Base-by-base conservation (phyloP, 2,797 vertebrate species). In the Silurus lanzhouensis region DNA sequence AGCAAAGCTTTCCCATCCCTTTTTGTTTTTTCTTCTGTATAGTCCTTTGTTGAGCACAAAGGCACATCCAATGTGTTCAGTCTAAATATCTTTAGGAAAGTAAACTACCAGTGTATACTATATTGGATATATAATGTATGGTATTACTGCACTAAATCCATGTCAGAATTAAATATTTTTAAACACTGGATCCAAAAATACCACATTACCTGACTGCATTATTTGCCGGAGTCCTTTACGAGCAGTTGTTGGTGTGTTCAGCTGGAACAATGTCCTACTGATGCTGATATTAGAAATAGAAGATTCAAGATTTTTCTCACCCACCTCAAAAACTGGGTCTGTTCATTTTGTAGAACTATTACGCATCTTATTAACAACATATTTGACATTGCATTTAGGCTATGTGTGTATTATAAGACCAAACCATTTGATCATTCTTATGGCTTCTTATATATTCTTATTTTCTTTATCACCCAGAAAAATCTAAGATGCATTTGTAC, bases 31-130 rank as follows among this genome's bases (percentile, higher is more conserved):
- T 5, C 27, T n/a, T 67, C 19, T 58, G 8, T 44, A 68, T 52
- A 61, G 58, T 68, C 12, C 1, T 68, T 84, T 68, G 15, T 44
- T 25, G 55, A 61, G 31, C 75, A 14, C 3, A 15, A 46, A 5
- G 48, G 4, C 38, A 10, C 7, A 44, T 9, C 25, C 57, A 71
- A 60, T 60, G 55, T 57, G 58, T 68, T 63, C 0, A n/a, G 48
- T 70, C 57, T 44, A 52, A 19, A 52, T 80, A 44, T 78, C 58
- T 27, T 17, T 63, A 31, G 48, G n/a, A 85, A 85, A 71, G 25
- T 76, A 57, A 52, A 57, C 14, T 27, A 5, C 46, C 14, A 58
- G 25, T 71, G 46, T 71, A 48, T 48, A 31, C 72, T 60, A 31
- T 48, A 72, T 61, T 85, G 38, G 19, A 71, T 31, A 10, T 48